Evolutionary conservation across 2,113 vertebrate genomes (phyloP).

Genomic region (Gallinago media): DNA sequence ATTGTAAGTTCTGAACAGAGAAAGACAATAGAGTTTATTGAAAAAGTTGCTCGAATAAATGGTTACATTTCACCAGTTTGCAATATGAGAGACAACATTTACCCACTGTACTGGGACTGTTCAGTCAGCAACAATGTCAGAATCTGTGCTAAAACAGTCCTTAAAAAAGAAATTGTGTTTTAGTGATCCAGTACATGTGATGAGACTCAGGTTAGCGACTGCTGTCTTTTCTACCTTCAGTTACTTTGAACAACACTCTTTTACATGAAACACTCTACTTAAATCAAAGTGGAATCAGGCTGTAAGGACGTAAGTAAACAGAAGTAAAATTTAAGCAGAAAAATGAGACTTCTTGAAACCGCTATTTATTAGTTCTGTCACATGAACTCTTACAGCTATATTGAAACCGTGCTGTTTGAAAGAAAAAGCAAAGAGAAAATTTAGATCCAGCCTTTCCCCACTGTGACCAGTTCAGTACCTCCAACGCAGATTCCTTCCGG

Average conservation of each 20-base stretch:
- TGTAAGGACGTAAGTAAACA: neutral
- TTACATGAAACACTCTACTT: neutral
- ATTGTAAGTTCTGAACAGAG: neutral
- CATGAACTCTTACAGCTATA: neutral
- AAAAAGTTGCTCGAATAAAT: neutral
- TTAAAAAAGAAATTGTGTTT: neutral
- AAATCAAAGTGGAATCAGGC: neutral
- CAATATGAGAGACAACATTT: neutral
- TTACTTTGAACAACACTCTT: neutral
- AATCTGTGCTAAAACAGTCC: neutral
- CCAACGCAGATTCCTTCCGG: slow-evolving; percentile 87
- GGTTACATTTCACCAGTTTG: neutral
- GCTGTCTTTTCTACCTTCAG: neutral
- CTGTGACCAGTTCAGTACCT: slow-evolving; percentile 76
- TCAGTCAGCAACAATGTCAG: neutral
- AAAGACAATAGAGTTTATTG: neutral
- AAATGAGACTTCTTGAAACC: neutral
- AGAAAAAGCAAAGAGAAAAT: neutral
- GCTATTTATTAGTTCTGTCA: neutral
- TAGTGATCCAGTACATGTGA: neutral
- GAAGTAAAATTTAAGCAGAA: neutral
- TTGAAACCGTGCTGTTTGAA: neutral
- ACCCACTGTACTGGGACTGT: neutral
- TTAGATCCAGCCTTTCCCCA: neutral
- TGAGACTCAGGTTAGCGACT: neutral